Evolutionary conservation across 1,140 invertebrate genomes (phyloP), one percentile per base, ranked within the genome.

Genomic region (Saccostrea glomerata): DNA sequence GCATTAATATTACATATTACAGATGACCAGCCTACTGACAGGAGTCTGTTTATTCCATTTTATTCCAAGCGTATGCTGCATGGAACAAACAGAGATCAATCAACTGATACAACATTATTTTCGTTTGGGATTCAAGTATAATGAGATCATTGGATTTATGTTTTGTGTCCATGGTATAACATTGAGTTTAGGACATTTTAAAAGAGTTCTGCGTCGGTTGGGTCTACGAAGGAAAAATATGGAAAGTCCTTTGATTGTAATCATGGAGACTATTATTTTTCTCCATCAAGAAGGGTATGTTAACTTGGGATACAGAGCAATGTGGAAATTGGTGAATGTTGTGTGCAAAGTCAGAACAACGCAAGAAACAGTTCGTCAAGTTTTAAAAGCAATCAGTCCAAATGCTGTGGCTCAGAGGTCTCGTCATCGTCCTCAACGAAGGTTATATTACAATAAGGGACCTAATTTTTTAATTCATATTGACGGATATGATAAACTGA

Each of bases 401-500:
- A 30, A 30, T n/a, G 55, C 77, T 9, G 86, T 87, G 12, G 23
- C 17, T 11, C n/a, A 58, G 9, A 12, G 86, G 56, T 17, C 9
- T 15, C n/a, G 77, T 7, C 20, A 83, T 63, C 56, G 86, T 13
- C 77, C 84, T 13, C 23, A 36, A 12, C 82, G 86, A 60, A 36
- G 86, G n/a, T 15, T 13, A 36, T 87, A 87, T 36, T 17, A 6
- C 7, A 82, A 55, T 17, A 23, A 63, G n/a, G 86, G 86, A 9
- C 86, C 77, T 60, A 87, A 87, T 58, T 63, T 13, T 66, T 40
- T 87, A 40, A 12, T 56, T 15, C 86, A 87, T 25, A 77, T 87
- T 15, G 86, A 82, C 58, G 86, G 86, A 36, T 90, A 90, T 86
- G 90, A 89, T 58, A 89, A 90, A 86, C 40, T 90, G 7, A 89